Conservation (phyloP, 2,113 vertebrate species). For the Fregetta grallaria region DNA sequence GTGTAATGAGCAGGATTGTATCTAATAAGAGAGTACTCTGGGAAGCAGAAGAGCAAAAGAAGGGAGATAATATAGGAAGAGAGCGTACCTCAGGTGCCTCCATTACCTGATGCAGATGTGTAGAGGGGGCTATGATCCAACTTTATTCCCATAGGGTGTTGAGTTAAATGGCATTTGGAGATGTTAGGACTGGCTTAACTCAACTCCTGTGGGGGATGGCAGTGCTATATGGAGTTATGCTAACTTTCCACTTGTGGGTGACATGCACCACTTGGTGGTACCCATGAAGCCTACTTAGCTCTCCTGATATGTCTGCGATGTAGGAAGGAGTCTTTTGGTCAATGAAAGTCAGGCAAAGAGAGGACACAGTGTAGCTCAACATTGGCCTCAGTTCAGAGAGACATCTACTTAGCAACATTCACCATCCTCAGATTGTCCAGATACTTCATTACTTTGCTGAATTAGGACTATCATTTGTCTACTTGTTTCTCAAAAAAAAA, state of each 20-base stretch:
- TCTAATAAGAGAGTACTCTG: not conserved
- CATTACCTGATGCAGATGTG: not conserved
- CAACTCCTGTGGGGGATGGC: not conserved
- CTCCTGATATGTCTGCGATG: fast-evolving
- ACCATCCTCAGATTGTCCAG: not conserved
- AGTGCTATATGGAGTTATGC: not conserved
- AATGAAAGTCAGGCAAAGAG: not conserved
- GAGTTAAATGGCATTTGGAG: not conserved
- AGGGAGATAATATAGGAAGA: not conserved
- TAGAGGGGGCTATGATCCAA: not conserved
- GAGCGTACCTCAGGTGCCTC: not conserved
- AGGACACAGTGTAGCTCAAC: not conserved
- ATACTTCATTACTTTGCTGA: not conserved
- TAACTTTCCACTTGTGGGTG: not conserved
- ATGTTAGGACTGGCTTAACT: not conserved
- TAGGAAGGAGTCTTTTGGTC: not conserved
- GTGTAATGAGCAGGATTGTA: not conserved
- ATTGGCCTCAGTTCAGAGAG: not conserved
- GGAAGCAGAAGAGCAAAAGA: not conserved
- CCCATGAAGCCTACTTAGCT: not conserved
- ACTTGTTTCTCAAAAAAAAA: not conserved
- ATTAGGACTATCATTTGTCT: not conserved
- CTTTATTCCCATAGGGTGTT: not conserved
- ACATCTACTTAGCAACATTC: not conserved
- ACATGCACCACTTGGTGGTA: not conserved